Percentiles rank a stretch among this genome's conserved stretches.
phyloP scores from a whole-genome alignment of 1,140 invertebrate genomes.

The Ridgeia piscesae region DNA sequence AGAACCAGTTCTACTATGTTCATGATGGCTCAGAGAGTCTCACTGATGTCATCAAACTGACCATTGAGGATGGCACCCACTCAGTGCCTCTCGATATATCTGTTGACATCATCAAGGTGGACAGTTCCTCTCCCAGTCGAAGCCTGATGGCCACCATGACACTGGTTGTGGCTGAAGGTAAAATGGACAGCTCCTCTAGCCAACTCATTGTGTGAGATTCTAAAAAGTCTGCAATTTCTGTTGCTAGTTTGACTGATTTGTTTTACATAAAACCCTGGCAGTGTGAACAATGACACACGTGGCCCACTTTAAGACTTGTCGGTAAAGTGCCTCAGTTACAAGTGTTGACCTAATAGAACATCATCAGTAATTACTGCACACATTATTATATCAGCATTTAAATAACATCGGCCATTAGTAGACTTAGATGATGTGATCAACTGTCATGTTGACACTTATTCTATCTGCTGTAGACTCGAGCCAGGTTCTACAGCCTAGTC shows the following conservation, averaged over 20 bases:
- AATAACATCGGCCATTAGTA: too few species aligned
- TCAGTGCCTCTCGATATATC: slow-evolving; percentile 31
- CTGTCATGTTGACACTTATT: too few species aligned
- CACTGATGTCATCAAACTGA: slow-evolving; percentile 38
- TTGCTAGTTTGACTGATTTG: neutral
- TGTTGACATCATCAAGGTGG: slow-evolving; percentile 35
- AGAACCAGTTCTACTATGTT: slow-evolving; percentile 40
- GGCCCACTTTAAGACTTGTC: too few species aligned
- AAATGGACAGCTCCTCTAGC: slow-evolving; percentile 7
- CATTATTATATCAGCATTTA: too few species aligned
- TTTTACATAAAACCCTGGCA: neutral
- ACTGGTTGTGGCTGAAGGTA: slow-evolving; percentile 44
- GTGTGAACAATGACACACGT: too few species aligned
- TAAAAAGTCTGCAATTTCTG: too few species aligned
- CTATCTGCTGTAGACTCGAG: neutral
- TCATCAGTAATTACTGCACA: too few species aligned
- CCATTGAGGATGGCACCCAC: slow-evolving; percentile 41
- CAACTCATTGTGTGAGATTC: too few species aligned
- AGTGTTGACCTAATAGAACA: too few species aligned
- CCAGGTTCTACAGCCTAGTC: slow-evolving; percentile 26
- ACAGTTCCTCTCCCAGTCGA: slow-evolving; percentile 37
- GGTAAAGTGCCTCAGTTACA: too few species aligned
- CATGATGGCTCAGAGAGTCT: slow-evolving; percentile 37
- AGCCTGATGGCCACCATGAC: slow-evolving; percentile 36
- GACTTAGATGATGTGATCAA: too few species aligned